A percentile compares a stretch with the other conserved stretches of the same genome.
phyloP scores from a whole-genome alignment of 2,888 invertebrate species.

The Platycheirus rosarum region DNA sequence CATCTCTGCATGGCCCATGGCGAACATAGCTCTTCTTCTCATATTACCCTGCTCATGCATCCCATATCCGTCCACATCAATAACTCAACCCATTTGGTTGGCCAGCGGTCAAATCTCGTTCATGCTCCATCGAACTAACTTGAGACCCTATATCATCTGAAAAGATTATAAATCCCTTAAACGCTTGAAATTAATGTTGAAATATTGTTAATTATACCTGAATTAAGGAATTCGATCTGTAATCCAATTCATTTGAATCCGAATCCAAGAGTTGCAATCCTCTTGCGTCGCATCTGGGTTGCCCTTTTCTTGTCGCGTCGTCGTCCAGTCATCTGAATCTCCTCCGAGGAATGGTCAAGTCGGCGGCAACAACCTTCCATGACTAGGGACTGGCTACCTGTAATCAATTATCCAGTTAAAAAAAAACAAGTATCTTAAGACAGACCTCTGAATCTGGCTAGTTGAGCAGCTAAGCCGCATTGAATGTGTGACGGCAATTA shows the following conservation, averaged over 20 bases:
- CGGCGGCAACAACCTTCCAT: slow-evolving; percentile 1
- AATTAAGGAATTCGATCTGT: slow-evolving; percentile 72
- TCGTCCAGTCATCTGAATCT: slow-evolving; percentile 35
- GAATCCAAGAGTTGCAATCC: background rate
- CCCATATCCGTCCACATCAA: slow-evolving; percentile 45
- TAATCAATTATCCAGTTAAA: slow-evolving; percentile 71
- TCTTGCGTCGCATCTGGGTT: background rate
- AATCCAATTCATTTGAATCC: slow-evolving; percentile 71
- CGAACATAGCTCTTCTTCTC: slow-evolving; percentile 29
- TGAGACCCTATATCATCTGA: slow-evolving; percentile 2
- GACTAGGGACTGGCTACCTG: slow-evolving; percentile 59
- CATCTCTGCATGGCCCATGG: slow-evolving; percentile 1
- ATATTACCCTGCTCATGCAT: slow-evolving; percentile 47
- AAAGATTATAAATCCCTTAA: slow-evolving; percentile 59
- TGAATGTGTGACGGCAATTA: slow-evolving; percentile 67
- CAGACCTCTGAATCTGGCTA: background rate
- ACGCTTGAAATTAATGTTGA: slow-evolving; percentile 63
- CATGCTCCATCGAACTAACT: slow-evolving; percentile 10
- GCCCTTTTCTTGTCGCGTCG: slow-evolving; percentile 38
- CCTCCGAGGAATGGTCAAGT: slow-evolving; percentile 8
- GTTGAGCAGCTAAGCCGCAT: slow-evolving; percentile 3
- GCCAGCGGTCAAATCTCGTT: slow-evolving; percentile 25
- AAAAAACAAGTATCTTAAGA: slow-evolving; percentile 1
- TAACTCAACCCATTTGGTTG: slow-evolving; percentile 50
- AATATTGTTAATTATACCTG: slow-evolving; percentile 73